phyloP scores from a whole-genome alignment of 2,888 invertebrate species.

The Sabatieria punctata region DNA sequence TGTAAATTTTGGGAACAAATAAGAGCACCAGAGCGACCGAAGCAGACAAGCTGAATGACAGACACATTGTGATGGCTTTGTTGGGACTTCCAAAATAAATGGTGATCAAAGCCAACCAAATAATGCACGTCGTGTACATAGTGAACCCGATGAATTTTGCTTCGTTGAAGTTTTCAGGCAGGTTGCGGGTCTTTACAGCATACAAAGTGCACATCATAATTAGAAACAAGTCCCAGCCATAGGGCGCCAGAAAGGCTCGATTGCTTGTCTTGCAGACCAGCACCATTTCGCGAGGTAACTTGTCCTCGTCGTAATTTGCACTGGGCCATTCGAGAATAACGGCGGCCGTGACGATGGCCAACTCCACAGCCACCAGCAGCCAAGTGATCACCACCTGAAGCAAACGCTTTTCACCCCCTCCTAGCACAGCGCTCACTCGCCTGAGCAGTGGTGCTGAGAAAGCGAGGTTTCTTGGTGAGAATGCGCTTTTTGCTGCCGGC shows the following conservation, averaged over 20 bases:
- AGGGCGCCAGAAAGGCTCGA: conserved; percentile 58
- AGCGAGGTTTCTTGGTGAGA: conserved; percentile 65
- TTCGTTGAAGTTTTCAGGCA: conserved; percentile 96
- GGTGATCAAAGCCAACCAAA: conserved; percentile 92
- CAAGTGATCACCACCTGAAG: conserved; percentile 54
- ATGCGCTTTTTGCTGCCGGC: conserved; percentile 91
- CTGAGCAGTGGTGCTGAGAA: conserved; percentile 79
- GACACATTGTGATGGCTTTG: conserved; percentile 41
- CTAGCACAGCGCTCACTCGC: conserved; percentile 22
- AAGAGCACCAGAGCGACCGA: conserved; percentile 53
- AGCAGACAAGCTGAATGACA: conserved; percentile 55
- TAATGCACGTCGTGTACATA: conserved; percentile 95
- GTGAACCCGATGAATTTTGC: conserved; percentile 55
- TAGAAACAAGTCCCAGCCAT: conserved; percentile 53
- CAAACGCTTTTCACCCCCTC: too few relatives aligned
- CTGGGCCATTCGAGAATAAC: conserved; percentile 42
- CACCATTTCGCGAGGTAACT: not conserved
- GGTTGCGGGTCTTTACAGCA: conserved; percentile 81
- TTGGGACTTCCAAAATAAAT: conserved; percentile 69
- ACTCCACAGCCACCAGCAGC: conserved; percentile 70
- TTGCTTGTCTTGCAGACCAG: conserved; percentile 37
- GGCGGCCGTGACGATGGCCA: conserved; percentile 47
- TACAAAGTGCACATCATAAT: conserved; percentile 75
- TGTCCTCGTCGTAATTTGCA: conserved; percentile 17
- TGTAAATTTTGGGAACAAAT: conserved; percentile 58